Percentiles rank a stretch among this genome's conserved stretches.
Conservation (phyloP, 1,140 invertebrate species). For the Batillaria attramentaria region DNA sequence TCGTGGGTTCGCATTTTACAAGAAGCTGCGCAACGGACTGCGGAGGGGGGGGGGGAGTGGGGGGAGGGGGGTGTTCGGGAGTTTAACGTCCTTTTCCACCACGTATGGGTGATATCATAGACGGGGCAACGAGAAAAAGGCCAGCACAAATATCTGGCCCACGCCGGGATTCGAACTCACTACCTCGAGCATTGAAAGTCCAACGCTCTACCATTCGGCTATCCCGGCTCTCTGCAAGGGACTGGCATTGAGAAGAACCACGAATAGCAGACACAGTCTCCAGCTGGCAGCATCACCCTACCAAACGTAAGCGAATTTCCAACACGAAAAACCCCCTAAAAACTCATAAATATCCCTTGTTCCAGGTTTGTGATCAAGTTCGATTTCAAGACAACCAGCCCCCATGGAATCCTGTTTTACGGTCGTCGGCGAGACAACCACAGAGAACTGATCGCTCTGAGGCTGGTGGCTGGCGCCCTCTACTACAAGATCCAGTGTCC, state of each 20-base stretch:
- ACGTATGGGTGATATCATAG: no score
- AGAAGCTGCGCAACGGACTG: no score
- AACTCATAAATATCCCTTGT: not conserved
- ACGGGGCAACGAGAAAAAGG: no score
- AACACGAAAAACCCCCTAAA: not conserved
- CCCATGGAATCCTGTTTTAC: constrained; percentile 38
- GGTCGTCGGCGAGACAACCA: constrained; percentile 10
- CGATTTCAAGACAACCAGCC: constrained; percentile 30
- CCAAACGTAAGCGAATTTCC: not conserved
- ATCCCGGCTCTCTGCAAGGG: not conserved
- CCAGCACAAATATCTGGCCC: no score
- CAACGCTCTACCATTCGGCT: not conserved
- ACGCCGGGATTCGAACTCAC: no score
- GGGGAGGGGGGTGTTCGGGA: no score
- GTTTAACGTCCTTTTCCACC: no score
- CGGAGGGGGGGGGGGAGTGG: no score
- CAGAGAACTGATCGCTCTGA: constrained; percentile 27
- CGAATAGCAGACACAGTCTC: not conserved
- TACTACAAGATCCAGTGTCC: constrained; percentile 41
- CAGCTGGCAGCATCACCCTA: not conserved
- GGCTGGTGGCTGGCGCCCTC: constrained; percentile 27
- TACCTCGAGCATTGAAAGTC: no score
- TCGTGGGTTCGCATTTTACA: no score
- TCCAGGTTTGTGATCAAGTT: constrained; percentile 32
- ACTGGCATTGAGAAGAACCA: not conserved